Percentiles rank a stretch among this genome's conserved stretches.
These are phyloP conservation scores for Agelaius tricolor DNA, from an alignment of 2,113 vertebrate genomes.

Conservation along the genomic window DNA sequence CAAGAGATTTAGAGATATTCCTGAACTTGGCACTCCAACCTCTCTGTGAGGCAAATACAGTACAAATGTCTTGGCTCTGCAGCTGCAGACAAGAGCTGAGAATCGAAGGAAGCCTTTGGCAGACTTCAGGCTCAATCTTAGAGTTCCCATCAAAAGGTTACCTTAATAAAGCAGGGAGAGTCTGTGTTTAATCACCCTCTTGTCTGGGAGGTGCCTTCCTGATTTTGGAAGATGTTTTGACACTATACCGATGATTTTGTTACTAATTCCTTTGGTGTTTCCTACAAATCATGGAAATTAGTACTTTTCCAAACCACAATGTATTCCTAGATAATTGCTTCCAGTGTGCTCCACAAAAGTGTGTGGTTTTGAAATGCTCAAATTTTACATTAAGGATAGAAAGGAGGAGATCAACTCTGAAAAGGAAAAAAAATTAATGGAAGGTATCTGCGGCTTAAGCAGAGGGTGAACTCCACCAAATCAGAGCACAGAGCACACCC, in stretches of 20 bases:
- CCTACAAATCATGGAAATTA: background rate
- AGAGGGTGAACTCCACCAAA: background rate
- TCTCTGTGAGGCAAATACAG: background rate
- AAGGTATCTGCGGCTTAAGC: background rate
- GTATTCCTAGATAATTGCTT: background rate
- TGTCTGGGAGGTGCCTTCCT: background rate
- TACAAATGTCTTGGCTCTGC: background rate
- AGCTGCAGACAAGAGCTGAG: background rate
- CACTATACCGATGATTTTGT: background rate
- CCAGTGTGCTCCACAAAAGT: background rate
- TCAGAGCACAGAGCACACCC: background rate
- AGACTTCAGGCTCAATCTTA: background rate
- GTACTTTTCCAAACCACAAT: background rate
- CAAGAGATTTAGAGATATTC: background rate
- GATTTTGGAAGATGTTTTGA: slow-evolving; percentile 3
- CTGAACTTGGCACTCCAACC: background rate
- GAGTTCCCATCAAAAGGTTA: background rate
- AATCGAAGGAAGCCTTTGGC: background rate
- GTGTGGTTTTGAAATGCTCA: background rate
- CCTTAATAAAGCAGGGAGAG: background rate
- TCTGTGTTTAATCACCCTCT: background rate
- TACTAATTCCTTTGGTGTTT: slow-evolving; percentile 3
- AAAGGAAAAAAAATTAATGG: background rate
- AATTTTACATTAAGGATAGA: background rate
- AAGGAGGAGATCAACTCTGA: background rate